Conservation (phyloP, 2,797 vertebrate species). For the Eulemur coronatus region DNA sequence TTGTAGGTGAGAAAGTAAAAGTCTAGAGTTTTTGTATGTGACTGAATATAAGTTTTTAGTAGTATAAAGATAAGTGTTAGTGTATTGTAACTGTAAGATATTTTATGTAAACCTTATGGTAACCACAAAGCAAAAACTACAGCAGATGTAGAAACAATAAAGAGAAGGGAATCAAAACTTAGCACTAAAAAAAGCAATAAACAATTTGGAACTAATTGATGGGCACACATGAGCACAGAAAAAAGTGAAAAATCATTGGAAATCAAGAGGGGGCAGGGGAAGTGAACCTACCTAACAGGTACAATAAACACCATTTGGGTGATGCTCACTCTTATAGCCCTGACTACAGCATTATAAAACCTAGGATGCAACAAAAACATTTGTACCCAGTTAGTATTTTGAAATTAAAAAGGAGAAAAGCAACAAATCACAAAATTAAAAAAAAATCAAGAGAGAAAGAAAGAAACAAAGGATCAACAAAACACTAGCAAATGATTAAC, state of each 20-base stretch:
- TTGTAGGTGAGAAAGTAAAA: too few relatives aligned
- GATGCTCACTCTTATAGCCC: neutral
- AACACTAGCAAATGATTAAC: neutral
- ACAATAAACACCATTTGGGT: neutral
- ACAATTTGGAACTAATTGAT: neutral
- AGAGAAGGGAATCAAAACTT: neutral
- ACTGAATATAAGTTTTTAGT: neutral
- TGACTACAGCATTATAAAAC: neutral
- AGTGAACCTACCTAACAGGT: neutral
- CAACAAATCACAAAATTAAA: neutral
- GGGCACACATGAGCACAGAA: neutral
- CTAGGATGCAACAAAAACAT: neutral
- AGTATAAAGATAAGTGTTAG: neutral
- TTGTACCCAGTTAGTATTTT: neutral
- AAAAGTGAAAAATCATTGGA: neutral
- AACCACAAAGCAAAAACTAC: neutral
- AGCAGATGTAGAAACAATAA: neutral
- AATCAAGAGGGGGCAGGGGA: neutral
- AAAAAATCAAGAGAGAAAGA: neutral
- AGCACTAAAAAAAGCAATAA: neutral
- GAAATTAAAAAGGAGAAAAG: neutral
- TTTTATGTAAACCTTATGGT: neutral
- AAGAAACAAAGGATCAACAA: neutral
- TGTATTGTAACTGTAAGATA: neutral
- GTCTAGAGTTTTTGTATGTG: neutral